Conservation (phyloP, 64 coral and sea anemone genomes). For the Astreopora myriophthalma region DNA sequence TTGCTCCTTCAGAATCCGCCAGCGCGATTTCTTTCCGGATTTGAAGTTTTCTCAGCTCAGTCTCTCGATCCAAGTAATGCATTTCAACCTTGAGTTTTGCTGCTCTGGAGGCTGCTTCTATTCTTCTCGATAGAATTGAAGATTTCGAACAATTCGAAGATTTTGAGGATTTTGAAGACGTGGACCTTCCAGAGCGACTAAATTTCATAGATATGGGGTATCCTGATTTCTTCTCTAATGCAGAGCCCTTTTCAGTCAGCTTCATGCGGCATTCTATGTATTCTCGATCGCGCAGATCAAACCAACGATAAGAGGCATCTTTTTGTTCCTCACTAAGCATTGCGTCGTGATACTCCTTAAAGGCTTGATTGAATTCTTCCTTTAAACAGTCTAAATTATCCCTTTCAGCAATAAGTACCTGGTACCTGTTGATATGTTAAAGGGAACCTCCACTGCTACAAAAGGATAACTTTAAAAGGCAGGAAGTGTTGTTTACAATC, state of each 20-base stretch:
- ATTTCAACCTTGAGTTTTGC: not conserved
- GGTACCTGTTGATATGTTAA: too few relatives aligned
- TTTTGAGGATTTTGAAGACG: not conserved
- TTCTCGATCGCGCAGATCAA: conserved; percentile 51
- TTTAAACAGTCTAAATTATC: conserved; percentile 56
- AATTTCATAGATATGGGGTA: not conserved
- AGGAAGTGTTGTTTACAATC: too few relatives aligned
- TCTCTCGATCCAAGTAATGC: too few relatives aligned
- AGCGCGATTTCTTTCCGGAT: too few relatives aligned
- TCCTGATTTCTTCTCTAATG: conserved; percentile 14
- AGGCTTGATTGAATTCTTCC: conserved; percentile 34
- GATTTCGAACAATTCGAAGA: not conserved
- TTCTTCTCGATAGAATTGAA: not conserved
- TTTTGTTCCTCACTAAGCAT: conserved; percentile 1
- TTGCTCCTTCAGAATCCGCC: too few relatives aligned
- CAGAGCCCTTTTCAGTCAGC: conserved; percentile 41
- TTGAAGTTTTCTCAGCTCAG: too few relatives aligned
- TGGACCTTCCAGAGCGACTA: not conserved
- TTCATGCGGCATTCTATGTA: conserved; percentile 47
- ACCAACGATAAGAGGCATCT: conserved; percentile 57
- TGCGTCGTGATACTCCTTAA: conserved; percentile 4
- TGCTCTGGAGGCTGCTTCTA: not conserved
- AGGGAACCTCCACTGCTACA: too few relatives aligned
- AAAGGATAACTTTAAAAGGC: too few relatives aligned
- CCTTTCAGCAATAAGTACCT: not conserved